Base-by-base conservation (phyloP, 2,113 vertebrate species). In the Crotalus viridis region DNA sequence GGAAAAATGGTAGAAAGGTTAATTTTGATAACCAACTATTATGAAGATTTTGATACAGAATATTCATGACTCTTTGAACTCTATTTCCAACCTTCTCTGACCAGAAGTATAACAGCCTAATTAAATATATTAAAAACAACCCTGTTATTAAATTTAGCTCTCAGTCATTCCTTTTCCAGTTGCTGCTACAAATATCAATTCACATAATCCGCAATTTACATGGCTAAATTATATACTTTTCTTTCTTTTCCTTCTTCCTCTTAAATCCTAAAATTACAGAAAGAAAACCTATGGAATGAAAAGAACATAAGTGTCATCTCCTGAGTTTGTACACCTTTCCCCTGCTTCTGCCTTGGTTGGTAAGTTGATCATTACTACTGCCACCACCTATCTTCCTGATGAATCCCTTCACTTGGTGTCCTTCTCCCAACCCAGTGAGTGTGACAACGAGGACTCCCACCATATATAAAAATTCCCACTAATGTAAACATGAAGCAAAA, bases 21-120 rank as follows among this genome's bases (percentile, higher is more conserved):
- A 55, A 90, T 56, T 85, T 54, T 33, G 57, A 92, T 0, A 59
- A 48, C 0, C 0, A 39, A 89, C 91, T 92, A 88, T 74, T 92
- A 74, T n/a, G 91, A n/a, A 85, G n/a, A 93, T 92, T 93, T 95
- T 94, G 92, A 91, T 89, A 21, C 0, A 94, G 92, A 94, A 89
- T 91, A 93, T 43, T 90, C 33, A 87, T 90, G 13, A 93, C 1
- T 94, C 92, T 87, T 10, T 7, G 89, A 48, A 94, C 1, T 0
- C n/a, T 90, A 85, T 48, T 95, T 46, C 87, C 2, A 59, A 57
- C 87, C n/a, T 92, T 95, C 26, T 89, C 12, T 86, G 54, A 91
- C 46, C 87, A 3, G 43, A 91, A 93, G 0, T 90, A 1, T 93
- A 13, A 39, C 28, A 90, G 3, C 64, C 51, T 81, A 92, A 87